Evolutionary conservation across 2,888 invertebrate genomes (phyloP), one percentile per base, ranked within the genome.

Genomic region (Syrista parreyssii): DNA sequence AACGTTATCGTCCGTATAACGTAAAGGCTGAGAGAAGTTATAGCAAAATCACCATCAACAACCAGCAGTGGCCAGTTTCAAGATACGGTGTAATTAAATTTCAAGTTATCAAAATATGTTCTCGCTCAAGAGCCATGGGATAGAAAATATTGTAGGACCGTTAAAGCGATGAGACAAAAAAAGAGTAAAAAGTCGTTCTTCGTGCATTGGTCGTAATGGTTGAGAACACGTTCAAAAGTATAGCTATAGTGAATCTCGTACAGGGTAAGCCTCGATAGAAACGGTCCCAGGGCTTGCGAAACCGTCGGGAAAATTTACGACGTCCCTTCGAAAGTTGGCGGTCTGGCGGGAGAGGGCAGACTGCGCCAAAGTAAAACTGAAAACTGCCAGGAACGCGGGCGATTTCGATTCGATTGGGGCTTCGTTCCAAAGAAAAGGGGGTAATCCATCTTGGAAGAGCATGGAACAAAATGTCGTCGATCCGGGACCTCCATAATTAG

Each of bases 381-480:
- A 71, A 71, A 32, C 71, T 71, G 71, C 71, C 71, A 33, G 31
- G 31, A 32, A 33, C 71, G 33, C 33, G 31, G 12, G 71, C 71
- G 32, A 33, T 33, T 33, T 31, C 31, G 71, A 71, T 71, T 71
- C 71, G 71, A 71, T 71, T 33, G 32, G 71, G 71, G 31, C 71
- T 71, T 33, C 71, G 31, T 33, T 71, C 71, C 71, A n/a, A 15
- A 32, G 36, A 74, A 74, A 74, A 76, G 75, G 80, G 75, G 77
- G 83, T 84, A 85, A 88, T 89, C 89, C 90, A 89, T 89, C 87
- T 89, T 90, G 86, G 82, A 86, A 82, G 81, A 81, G 82, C 83
- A 83, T 84, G 82, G 87, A 90, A 91, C 90, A 91, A 91, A 91
- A 91, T 91, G 91, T 90, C 91, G 90, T 87, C 89, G 81, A 83